Base-by-base conservation (phyloP, 2,888 invertebrate genomes). In the Zaprionus bogoriensis region DNA sequence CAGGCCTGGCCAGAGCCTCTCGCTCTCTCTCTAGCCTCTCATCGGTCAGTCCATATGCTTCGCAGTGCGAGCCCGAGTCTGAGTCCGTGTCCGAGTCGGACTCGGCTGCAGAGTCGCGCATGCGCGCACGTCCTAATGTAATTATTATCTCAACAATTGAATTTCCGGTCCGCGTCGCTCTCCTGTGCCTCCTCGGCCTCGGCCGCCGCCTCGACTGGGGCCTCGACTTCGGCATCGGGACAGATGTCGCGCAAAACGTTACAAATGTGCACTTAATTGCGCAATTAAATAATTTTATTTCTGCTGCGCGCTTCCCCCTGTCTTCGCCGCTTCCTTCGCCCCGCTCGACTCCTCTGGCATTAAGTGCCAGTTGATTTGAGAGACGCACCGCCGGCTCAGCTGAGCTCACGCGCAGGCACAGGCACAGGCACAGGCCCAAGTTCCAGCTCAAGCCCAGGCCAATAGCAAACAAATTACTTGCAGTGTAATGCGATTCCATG, bases 101-200 rank as follows among this genome's bases (percentile, higher is more conserved):
- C 70, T 67, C 38, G 53, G 54, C 44, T 60, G 25, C 51, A 63
- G 67, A 81, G 81, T 77, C 66, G 82, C 76, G 80, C 83, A 80
- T 82, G 79, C 78, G 84, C 85, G 74, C 88, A 83, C 85, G 88
- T 87, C 89, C 86, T 87, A 87, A 81, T 83, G 85, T 83, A 89
- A 89, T 89, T 89, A 89, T 86, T 77, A 79, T 86, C 80, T 79
- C 81, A 86, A 87, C 88, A 89, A 89, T 89, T 89, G 89, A 89
- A 89, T 89, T 89, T 89, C 89, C 89, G 89, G 89, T 87, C 74
- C 66, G 76, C 60, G 38, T 39, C 55, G 63, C 60, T 39, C n/a
- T n/a, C n/a, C n/a, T n/a, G 48, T 50, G 66, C 36, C 51, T 53
- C 10, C 4, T 22, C 47, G 19, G 55, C 52, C 27, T 32, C 27